Evolutionary conservation across 2,797 vertebrate species (phyloP).

Genomic region (Bradypodion ventrale): DNA sequence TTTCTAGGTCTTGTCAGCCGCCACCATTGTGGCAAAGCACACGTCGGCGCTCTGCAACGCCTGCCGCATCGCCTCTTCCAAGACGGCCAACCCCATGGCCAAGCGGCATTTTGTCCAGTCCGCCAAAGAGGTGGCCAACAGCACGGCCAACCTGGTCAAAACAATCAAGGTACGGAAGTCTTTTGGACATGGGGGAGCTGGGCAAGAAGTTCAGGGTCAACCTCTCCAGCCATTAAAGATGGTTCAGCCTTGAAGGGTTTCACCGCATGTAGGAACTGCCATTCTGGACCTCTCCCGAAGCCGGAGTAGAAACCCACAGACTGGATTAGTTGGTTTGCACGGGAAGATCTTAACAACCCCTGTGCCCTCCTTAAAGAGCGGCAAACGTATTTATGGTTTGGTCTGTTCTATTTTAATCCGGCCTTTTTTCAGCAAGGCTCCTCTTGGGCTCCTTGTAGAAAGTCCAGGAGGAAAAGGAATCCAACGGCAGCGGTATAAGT

Average conservation of each 20-base stretch:
- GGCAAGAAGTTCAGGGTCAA: not conserved
- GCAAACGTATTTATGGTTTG: not conserved
- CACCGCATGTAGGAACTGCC: not conserved
- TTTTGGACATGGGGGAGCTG: not conserved
- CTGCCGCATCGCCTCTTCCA: slow-evolving; percentile 95
- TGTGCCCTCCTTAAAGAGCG: not conserved
- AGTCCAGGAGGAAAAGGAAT: not conserved
- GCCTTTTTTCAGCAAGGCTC: not conserved
- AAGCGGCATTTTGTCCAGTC: slow-evolving; percentile 98
- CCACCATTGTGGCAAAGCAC: slow-evolving; percentile 97
- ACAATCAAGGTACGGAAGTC: slow-evolving; percentile 90
- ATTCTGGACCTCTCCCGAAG: slow-evolving; percentile 22
- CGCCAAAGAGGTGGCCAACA: slow-evolving; percentile 99
- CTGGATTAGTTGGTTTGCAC: no score
- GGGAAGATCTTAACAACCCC: not conserved
- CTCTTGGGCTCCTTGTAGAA: not conserved
- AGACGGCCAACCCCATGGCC: slow-evolving; percentile 95
- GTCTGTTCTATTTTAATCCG: not conserved
- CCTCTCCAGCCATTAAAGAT: not conserved
- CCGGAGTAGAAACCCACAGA: not conserved
- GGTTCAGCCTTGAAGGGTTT: not conserved
- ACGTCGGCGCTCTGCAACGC: slow-evolving; percentile 97
- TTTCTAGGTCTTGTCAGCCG: slow-evolving; percentile 91
- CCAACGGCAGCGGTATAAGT: not conserved
- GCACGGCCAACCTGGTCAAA: slow-evolving; percentile 98